Base-by-base conservation (phyloP, 2,888 invertebrate species). In the Acanthacorydalis orientalis region DNA sequence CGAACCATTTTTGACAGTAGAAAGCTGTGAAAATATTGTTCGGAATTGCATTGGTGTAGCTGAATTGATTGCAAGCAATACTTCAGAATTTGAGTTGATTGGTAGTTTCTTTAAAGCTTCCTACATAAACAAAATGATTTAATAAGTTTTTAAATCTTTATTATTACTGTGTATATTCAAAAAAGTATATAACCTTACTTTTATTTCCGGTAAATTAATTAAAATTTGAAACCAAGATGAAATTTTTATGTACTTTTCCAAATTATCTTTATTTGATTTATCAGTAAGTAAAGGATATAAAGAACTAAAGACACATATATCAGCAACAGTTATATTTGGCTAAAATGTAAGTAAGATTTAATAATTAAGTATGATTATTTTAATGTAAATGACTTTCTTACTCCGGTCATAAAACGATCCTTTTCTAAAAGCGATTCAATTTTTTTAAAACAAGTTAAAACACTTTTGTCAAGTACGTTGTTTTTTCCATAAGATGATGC, bases 401-500 rank as follows among this genome's bases (percentile, higher is more conserved):
- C 79, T 54, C 76, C 77, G 44, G 76, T 65, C 53, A 85, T 60
- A 62, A 69, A 82, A 44, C 72, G 60, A 34, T 73, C 69, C 31
- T 61, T 64, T 43, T 67, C 64, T 33, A 83, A 60, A 38, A 63
- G 58, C 4, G 63, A 61, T 52, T 84, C 74, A 1, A 83, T 57
- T 52, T 72, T 70, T 49, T 72, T 72, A 2, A 84, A 65, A 48
- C 74, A 0, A 66, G 63, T 53, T 69, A 68, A 3, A 83, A 64
- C 47, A 74, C 72, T 55, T 76, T 73, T 15, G 53, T 77, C 75
- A 0, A 73, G 64, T 56, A 35, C 59, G 56, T 60, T 66, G 67
- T 64, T 51, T 68, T 63, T 54, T 73, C 72, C 14, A 64, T 65
- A 67, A 51, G 75, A 59, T 8, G 72, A 63, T 7, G 72, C 67